Conservation (phyloP, 2,113 vertebrate species). For the Tupaia chinensis region DNA sequence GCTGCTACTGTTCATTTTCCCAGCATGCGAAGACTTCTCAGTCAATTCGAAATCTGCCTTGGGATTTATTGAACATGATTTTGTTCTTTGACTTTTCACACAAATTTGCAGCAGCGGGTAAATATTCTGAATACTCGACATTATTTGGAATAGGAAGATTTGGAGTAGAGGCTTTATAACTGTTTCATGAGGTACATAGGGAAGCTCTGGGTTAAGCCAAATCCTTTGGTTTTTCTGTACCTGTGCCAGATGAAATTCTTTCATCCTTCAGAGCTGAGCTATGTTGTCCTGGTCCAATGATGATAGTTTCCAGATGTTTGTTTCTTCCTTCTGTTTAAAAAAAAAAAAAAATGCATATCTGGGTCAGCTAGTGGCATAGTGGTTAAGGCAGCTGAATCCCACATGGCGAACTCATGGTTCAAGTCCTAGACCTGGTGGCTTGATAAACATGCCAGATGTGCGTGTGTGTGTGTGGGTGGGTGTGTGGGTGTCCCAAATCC, state of each 20-base stretch:
- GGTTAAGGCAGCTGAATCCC: too few relatives aligned
- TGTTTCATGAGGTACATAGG: not conserved
- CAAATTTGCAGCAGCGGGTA: constrained; percentile 4
- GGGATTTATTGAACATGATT: not conserved
- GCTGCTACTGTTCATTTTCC: constrained; percentile 34
- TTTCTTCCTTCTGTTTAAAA: constrained; percentile 37
- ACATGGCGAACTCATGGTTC: too few relatives aligned
- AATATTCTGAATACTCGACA: constrained; percentile 5
- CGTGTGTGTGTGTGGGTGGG: too few relatives aligned
- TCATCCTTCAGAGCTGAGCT: not conserved
- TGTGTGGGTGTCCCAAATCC: too few relatives aligned
- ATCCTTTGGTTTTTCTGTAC: not conserved
- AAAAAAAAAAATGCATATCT: not conserved
- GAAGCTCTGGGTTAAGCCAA: not conserved
- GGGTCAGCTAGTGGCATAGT: not conserved
- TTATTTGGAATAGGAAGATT: not conserved
- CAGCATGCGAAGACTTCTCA: not conserved
- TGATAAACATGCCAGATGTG: too few relatives aligned
- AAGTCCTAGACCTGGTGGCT: too few relatives aligned
- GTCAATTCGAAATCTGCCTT: not conserved
- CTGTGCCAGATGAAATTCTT: not conserved
- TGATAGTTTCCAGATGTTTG: not conserved
- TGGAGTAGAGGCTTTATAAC: not conserved
- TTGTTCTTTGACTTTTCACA: constrained; percentile 43
- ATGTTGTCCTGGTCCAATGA: not conserved